Percentiles rank a stretch among this genome's conserved stretches.
Conservation (phyloP, 2,888 invertebrate species). For the Caenorhabditis wallacei region DNA sequence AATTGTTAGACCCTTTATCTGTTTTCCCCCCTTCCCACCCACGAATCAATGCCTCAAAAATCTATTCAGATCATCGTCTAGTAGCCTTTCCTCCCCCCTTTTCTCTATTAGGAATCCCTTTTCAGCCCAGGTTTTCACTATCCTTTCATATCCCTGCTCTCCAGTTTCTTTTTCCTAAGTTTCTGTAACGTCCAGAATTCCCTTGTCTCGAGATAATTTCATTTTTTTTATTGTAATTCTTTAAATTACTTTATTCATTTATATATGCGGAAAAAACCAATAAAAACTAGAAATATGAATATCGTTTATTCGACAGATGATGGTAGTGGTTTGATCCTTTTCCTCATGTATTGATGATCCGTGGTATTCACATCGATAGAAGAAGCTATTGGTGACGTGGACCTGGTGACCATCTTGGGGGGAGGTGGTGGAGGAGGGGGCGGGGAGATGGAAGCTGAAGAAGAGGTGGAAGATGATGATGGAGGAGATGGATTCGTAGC, state of each 20-base stretch:
- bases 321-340: conserved; percentile 36
- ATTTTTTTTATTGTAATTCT: conserved; percentile 30
- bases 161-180: conserved; percentile 24
- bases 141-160: conserved; percentile 40
- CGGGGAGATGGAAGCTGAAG: conserved; percentile 3
- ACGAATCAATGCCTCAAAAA: no score
- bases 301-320: background rate
- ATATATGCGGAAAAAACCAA: conserved; percentile 41
- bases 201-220: no score
- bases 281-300: conserved; percentile 41
- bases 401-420: conserved; percentile 39
- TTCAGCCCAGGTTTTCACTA: conserved; percentile 47
- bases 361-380: conserved; percentile 36
- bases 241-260: conserved; percentile 22
- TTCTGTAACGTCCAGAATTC: no score
- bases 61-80: conserved; percentile 31
- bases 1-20: conserved; percentile 35
- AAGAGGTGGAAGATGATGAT: conserved; percentile 2
- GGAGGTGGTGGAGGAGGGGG: conserved; percentile 50
- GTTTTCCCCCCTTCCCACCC: conserved; percentile 4
- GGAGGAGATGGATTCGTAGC: conserved; percentile 22
- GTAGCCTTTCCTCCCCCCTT: conserved; percentile 29
- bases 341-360: conserved; percentile 68
- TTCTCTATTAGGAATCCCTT: conserved; percentile 36
- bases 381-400: conserved; percentile 41